Percentiles rank a stretch among this genome's conserved stretches.
Evolutionary conservation across 2,888 invertebrate species (phyloP).

Genomic region (Marasmarcha lunaedactyla): DNA sequence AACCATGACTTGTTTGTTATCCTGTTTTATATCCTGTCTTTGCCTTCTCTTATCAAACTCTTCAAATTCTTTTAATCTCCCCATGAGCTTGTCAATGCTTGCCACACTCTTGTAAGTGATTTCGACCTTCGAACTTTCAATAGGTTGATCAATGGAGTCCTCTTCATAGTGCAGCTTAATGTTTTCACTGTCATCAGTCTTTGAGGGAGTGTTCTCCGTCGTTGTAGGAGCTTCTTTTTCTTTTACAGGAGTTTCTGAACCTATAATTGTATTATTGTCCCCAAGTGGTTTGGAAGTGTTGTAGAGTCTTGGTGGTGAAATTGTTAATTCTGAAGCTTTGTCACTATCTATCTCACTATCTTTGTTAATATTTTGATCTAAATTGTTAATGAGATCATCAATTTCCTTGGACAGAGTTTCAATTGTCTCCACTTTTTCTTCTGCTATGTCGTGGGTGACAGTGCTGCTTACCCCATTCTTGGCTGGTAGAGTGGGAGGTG

Average conservation of each 20-base stretch:
- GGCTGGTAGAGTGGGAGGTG: slow-evolving; percentile 17
- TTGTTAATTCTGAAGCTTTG: slow-evolving; percentile 29
- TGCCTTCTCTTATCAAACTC: slow-evolving; percentile 62
- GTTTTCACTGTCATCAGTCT: slow-evolving; percentile 55
- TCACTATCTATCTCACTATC: slow-evolving; percentile 33
- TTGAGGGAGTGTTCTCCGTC: slow-evolving; percentile 47
- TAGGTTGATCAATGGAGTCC: slow-evolving; percentile 45
- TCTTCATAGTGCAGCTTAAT: slow-evolving; percentile 58
- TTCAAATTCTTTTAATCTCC: slow-evolving; percentile 61
- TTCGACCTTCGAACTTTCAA: slow-evolving; percentile 39
- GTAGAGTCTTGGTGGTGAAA: slow-evolving; percentile 39
- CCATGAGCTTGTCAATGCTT: slow-evolving; percentile 63
- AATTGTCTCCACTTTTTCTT: slow-evolving; percentile 50
- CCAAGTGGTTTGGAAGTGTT: slow-evolving; percentile 43
- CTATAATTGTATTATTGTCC: slow-evolving; percentile 39
- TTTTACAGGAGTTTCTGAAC: slow-evolving; percentile 50
- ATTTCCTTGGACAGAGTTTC: slow-evolving; percentile 60
- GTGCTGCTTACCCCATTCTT: slow-evolving; percentile 26
- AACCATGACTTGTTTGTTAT: slow-evolving; percentile 53
- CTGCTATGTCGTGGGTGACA: slow-evolving; percentile 29
- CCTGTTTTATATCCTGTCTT: slow-evolving; percentile 44
- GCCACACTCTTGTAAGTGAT: slow-evolving; percentile 50
- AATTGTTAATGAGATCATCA: slow-evolving; percentile 52
- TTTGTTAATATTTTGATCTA: slow-evolving; percentile 52
- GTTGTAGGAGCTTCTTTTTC: slow-evolving; percentile 35